Conservation (phyloP, 53 echinoderm and acorn worm genomes). For the Actinopyga echinites region DNA sequence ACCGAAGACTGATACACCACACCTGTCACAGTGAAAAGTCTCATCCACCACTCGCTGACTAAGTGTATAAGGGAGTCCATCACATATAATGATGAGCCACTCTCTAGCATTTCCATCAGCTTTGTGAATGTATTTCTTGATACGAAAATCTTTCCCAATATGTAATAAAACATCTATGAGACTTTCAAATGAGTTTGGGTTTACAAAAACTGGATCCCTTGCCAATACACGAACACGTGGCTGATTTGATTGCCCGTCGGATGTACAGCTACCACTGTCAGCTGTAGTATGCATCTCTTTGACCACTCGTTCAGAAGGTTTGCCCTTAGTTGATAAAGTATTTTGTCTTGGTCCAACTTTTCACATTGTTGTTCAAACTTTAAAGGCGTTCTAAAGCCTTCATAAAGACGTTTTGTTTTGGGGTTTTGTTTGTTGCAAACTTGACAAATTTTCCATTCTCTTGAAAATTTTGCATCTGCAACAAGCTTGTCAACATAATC, state of each 20-base stretch:
- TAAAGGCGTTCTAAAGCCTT: not conserved
- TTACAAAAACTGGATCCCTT: conserved; percentile 60
- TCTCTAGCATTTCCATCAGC: conserved; percentile 27
- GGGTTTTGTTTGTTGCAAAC: not conserved
- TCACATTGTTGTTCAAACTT: not conserved
- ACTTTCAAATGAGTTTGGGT: conserved; percentile 57
- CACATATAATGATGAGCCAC: conserved; percentile 59
- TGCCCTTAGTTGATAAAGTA: not conserved
- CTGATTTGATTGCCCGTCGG: not conserved
- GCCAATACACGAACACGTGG: not conserved
- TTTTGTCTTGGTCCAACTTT: not conserved
- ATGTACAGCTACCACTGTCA: not conserved
- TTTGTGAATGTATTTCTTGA: conserved; percentile 40
- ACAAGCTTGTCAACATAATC: conserved; percentile 1
- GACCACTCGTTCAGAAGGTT: not conserved
- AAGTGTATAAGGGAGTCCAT: conserved; percentile 59
- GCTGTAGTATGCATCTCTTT: not conserved
- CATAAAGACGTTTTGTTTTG: conserved; percentile 24
- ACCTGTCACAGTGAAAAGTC: conserved; percentile 43
- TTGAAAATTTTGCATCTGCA: not conserved
- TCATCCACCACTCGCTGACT: conserved; percentile 38
- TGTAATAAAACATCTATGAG: conserved; percentile 44
- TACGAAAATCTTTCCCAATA: conserved; percentile 46
- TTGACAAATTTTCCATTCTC: not conserved
- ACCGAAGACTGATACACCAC: conserved; percentile 27